These are phyloP conservation scores for Allygus modestus DNA, from an alignment of 2,888 invertebrate species.

Conservation along the genomic window DNA sequence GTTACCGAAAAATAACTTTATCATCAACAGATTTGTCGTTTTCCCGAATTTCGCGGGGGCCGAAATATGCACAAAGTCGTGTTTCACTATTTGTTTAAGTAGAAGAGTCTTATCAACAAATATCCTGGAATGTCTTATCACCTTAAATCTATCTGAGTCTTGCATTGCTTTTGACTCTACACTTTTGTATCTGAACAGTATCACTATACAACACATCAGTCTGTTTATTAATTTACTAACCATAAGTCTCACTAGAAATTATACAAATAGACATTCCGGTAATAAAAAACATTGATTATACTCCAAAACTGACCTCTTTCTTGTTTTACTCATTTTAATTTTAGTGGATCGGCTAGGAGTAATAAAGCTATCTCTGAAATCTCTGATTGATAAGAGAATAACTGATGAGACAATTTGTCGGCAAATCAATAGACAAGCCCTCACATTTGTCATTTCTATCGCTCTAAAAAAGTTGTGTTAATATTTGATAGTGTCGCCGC, in stretches of 20 bases:
- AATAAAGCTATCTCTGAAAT: not conserved
- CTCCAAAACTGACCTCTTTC: not conserved
- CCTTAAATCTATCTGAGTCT: not conserved
- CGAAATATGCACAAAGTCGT: conserved; percentile 7
- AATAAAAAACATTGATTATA: not conserved
- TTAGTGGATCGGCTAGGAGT: not conserved
- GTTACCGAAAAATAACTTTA: conserved; percentile 4
- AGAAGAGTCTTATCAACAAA: conserved; percentile 2
- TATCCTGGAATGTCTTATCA: conserved; percentile 1
- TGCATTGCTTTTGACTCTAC: not conserved
- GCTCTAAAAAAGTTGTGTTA: too few species aligned
- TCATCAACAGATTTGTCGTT: conserved; percentile 1
- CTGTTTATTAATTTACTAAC: not conserved
- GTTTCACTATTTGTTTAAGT: not conserved
- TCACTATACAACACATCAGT: not conserved
- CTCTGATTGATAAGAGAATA: not conserved
- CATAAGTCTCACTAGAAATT: not conserved
- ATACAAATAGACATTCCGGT: not conserved
- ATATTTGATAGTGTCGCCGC: too few species aligned
- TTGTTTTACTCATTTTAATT: not conserved
- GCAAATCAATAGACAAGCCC: too few species aligned
- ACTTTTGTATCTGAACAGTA: not conserved
- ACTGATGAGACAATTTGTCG: not conserved
- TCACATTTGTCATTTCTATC: too few species aligned
- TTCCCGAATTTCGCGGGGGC: conserved; percentile 7